These are phyloP conservation scores for Cataglyphis cursor DNA, from an alignment of 2,888 invertebrate genomes.

Conservation along the genomic window DNA sequence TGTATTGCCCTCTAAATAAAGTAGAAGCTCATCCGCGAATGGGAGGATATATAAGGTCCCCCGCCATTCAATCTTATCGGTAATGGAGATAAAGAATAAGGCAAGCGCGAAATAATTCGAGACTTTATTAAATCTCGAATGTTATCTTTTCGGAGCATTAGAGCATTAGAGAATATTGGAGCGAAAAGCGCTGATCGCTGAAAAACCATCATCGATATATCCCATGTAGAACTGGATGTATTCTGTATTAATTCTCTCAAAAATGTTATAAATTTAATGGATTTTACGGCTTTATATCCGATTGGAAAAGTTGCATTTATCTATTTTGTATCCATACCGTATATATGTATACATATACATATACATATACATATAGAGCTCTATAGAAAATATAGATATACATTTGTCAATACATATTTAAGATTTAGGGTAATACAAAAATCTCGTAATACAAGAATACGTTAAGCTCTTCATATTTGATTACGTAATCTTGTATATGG, in stretches of 20 bases:
- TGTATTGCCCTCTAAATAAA: slow-evolving; percentile 40
- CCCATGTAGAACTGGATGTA: background rate
- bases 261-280: background rate
- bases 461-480: background rate
- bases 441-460: background rate
- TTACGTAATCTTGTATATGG: background rate
- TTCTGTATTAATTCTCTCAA: background rate
- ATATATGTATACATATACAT: background rate
- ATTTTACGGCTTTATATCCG: background rate
- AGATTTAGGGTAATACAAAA: background rate
- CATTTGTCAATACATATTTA: background rate
- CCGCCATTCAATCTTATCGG: slow-evolving; percentile 4
- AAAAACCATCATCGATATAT: background rate
- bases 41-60: background rate
- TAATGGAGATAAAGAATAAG: slow-evolving; percentile 26
- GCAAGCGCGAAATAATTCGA: slow-evolving; percentile 8
- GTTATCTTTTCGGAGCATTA: background rate
- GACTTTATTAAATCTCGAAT: slow-evolving; percentile 20
- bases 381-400: background rate
- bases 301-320: background rate
- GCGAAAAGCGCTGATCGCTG: background rate
- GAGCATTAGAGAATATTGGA: background rate
- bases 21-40: slow-evolving; percentile 8
- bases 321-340: background rate
- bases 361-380: background rate